Evolutionary conservation across 2,113 vertebrate species (phyloP).

Genomic region (Paradisaea rubra): DNA sequence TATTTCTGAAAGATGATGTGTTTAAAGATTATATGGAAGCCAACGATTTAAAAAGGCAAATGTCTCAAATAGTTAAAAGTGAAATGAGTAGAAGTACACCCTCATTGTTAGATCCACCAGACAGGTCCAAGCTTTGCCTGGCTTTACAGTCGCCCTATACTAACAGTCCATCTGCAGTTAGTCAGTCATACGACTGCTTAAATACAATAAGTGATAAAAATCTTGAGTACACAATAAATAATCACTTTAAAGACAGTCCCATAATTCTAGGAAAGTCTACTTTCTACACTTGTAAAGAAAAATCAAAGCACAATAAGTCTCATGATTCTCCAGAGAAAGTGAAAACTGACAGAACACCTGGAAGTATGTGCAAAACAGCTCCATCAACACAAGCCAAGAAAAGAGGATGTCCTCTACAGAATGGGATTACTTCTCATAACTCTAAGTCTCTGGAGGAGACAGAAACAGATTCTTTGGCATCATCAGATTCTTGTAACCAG

Average conservation of each 20-base stretch:
- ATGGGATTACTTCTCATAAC: constrained; percentile 8
- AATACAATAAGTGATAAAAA: constrained; percentile 67
- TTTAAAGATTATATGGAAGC: constrained; percentile 53
- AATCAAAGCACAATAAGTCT: constrained; percentile 56
- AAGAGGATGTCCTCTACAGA: neutral
- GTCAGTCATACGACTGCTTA: constrained; percentile 84
- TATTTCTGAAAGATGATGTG: constrained; percentile 75
- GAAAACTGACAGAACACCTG: neutral
- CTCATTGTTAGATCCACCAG: constrained; percentile 79
- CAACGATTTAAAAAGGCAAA: constrained; percentile 38
- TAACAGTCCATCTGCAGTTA: constrained; percentile 65
- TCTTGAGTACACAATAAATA: constrained; percentile 54
- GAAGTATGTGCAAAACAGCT: neutral
- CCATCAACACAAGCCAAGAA: neutral
- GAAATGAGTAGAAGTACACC: constrained; percentile 86
- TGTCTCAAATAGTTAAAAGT: constrained; percentile 72
- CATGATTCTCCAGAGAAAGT: constrained; percentile 24
- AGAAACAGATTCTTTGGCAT: constrained; percentile 60
- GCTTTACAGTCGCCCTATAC: constrained; percentile 78
- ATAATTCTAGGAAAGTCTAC: constrained; percentile 50
- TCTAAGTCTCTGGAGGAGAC: constrained; percentile 13
- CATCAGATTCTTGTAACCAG: constrained; percentile 42
- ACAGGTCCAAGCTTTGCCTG: constrained; percentile 87
- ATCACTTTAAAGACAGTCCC: constrained; percentile 62
- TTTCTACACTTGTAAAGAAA: constrained; percentile 62